phyloP scores from a whole-genome alignment of 92 coral and sea anemone species.

The Heliopora coerulea region DNA sequence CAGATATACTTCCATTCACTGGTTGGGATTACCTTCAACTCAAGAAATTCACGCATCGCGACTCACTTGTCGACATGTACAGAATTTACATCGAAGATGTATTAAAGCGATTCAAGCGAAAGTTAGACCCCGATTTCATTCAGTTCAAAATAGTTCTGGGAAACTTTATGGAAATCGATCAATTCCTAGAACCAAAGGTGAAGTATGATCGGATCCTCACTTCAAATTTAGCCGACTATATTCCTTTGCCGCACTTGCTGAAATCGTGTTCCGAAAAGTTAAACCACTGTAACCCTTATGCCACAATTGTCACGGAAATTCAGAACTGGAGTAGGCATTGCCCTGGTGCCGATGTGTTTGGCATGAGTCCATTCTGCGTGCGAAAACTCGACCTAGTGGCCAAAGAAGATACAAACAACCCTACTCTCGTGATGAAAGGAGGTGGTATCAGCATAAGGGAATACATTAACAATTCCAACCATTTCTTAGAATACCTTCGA shows the following conservation, averaged over 20 bases:
- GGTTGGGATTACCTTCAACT: conserved; percentile 71
- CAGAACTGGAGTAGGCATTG: conserved; percentile 45
- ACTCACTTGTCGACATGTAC: conserved; percentile 58
- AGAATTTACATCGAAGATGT: conserved; percentile 55
- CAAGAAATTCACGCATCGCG: conserved; percentile 26
- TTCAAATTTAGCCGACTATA: conserved; percentile 60
- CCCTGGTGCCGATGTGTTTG: not conserved
- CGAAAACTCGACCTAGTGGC: not conserved
- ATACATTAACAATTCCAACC: not conserved
- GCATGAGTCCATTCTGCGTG: too few species aligned
- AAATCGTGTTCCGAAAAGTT: too few species aligned
- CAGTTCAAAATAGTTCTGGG: conserved; percentile 52
- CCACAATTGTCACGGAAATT: too few species aligned
- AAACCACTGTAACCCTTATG: too few species aligned
- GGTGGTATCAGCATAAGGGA: conserved; percentile 10
- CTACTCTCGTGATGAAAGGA: conserved; percentile 24
- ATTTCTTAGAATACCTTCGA: conserved; percentile 9
- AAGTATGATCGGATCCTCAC: conserved; percentile 59
- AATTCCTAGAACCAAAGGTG: conserved; percentile 40
- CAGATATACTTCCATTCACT: conserved; percentile 48
- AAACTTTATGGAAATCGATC: conserved; percentile 53
- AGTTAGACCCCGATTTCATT: conserved; percentile 38
- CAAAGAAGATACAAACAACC: conserved; percentile 55
- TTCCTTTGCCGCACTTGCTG: conserved; percentile 48
- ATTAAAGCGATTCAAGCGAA: conserved; percentile 37